phyloP scores from a whole-genome alignment of 2,888 invertebrate species.

The Melinaea menophilus region DNA sequence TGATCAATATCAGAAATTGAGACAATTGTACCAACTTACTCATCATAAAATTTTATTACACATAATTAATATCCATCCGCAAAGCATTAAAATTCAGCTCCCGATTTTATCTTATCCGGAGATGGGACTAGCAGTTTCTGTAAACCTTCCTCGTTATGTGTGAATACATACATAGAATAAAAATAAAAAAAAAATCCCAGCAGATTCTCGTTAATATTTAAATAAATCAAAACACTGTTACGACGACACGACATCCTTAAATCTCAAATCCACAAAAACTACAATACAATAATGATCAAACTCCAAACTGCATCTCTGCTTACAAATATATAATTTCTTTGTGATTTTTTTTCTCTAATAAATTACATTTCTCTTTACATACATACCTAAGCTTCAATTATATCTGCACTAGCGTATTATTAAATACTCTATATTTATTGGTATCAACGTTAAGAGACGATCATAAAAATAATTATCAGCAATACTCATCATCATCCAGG shows the following conservation, averaged over 20 bases:
- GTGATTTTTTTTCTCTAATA: background rate
- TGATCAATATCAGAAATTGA: constrained; percentile 45
- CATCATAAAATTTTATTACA: constrained; percentile 65
- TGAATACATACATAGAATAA: too few relatives aligned
- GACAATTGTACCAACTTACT: constrained; percentile 53
- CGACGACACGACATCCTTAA: background rate
- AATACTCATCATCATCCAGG: too few relatives aligned
- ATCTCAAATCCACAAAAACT: background rate
- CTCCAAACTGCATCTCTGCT: constrained; percentile 2
- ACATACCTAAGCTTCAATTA: background rate
- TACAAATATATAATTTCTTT: constrained; percentile 5
- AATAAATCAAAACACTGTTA: too few relatives aligned
- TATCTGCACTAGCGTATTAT: constrained; percentile 7
- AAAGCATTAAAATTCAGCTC: too few relatives aligned
- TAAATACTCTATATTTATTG: constrained; percentile 1
- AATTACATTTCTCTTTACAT: background rate
- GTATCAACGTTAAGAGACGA: background rate
- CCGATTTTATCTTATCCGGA: too few relatives aligned
- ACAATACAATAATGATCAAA: constrained; percentile 3
- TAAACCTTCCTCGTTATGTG: too few relatives aligned
- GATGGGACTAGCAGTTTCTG: too few relatives aligned
- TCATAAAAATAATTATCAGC: background rate
- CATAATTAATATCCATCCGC: constrained; percentile 52
- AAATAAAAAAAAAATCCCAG: too few relatives aligned
- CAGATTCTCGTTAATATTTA: too few relatives aligned